Base-by-base conservation (phyloP, 2,888 invertebrate species). In the Acronicta leporina region DNA sequence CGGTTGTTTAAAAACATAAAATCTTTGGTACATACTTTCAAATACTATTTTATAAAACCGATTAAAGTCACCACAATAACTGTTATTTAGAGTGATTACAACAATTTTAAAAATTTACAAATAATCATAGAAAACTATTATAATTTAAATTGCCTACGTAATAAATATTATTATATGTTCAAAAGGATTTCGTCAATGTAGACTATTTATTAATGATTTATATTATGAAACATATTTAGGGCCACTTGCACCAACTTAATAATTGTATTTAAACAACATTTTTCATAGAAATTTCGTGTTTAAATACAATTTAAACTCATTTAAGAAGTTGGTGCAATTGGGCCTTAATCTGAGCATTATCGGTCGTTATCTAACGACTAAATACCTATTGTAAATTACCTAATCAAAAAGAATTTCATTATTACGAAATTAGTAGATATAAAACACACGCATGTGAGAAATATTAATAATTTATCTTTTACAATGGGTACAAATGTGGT, bases 11-110 rank as follows among this genome's bases (percentile, higher is more conserved):
- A 14, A 56, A 52, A 45, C n/a, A 8, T 48, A 42, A 51, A 15
- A 46, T 73, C 74, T 73, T 73, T 73, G 74, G 76, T 70, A 27
- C 45, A 46, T 45, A 46, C 40, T 15, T 46, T 52, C 40, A 33
- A 25, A 20, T 42, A 44, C 49, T 49, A 59, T 41, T 16, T 46
- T 33, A 46, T 20, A 20, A 20, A 45, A 59, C 46, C 56, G 54
- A 59, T 62, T 47, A 9, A 58, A 48, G 35, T 40, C 41, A 56
- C 43, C 40, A 40, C 14, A 48, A 59, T 3, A 25, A 9, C 20
- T 30, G 11, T 13, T 40, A 16, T 44, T 58, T 16, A 38, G 33
- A 40, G 35, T 15, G 42, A 14, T 27, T 13, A 3, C 50, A 15
- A 33, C 43, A 27, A 27, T 27, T 7, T 27, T 35, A 55, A 42